Evolutionary conservation across 2,888 invertebrate species (phyloP).

Genomic region (Pheosia gnoma): DNA sequence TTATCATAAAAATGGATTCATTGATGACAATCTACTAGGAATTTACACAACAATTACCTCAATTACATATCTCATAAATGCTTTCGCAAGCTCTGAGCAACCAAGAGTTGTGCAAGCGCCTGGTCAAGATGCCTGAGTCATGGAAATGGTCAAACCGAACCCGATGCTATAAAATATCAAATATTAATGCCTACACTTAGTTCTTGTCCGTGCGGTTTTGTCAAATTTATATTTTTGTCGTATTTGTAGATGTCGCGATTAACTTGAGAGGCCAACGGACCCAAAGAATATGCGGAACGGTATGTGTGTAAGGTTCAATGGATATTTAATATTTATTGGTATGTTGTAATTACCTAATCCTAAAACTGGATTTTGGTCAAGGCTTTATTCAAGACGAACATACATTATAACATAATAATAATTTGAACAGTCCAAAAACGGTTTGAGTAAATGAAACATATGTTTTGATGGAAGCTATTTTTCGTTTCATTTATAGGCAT

Average conservation of each 20-base stretch:
- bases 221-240: slow-evolving; percentile 2
- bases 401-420: background rate
- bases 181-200: slow-evolving; percentile 15
- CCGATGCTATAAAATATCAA: slow-evolving; percentile 26
- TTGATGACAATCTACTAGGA: background rate
- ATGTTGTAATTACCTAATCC: background rate
- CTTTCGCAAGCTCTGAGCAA: slow-evolving; percentile 51
- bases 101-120: slow-evolving; percentile 47
- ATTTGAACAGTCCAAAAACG: background rate
- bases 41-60: slow-evolving; percentile 44
- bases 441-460: too few relatives aligned
- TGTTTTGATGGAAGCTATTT: too few relatives aligned
- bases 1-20: background rate
- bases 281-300: background rate
- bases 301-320: background rate
- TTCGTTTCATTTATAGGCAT: too few relatives aligned
- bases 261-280: background rate
- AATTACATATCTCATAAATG: slow-evolving; percentile 40
- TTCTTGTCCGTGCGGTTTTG: slow-evolving; percentile 2
- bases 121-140: slow-evolving; percentile 46
- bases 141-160: slow-evolving; percentile 24
- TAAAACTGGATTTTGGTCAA: background rate
- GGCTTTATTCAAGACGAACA: background rate
- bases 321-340: background rate
- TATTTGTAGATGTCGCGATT: background rate